phyloP scores from a whole-genome alignment of 2,797 vertebrate genomes.

The Phaenicophaeus curvirostris region DNA sequence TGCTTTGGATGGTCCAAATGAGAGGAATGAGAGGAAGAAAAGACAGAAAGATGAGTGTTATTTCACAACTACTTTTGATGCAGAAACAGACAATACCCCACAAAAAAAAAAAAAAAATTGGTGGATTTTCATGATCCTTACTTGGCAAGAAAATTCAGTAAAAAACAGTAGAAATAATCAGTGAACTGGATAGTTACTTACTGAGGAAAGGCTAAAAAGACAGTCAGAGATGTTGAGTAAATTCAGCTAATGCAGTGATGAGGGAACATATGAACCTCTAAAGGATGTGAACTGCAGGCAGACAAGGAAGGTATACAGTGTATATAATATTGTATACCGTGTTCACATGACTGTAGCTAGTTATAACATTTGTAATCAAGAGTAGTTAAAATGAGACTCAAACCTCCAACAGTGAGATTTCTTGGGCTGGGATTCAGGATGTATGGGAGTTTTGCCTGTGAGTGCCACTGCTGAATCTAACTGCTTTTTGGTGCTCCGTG shows the following conservation, averaged over 20 bases:
- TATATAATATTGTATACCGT: background rate
- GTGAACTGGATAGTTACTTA: background rate
- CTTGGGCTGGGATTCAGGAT: background rate
- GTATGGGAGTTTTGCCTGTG: background rate
- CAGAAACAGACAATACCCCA: background rate
- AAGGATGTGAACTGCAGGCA: background rate
- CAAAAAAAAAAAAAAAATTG: background rate
- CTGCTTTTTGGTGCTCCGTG: background rate
- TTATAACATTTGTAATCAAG: background rate
- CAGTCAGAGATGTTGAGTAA: background rate
- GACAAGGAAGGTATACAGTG: background rate
- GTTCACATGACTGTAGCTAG: background rate
- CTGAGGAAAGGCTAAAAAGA: background rate
- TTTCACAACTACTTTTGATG: background rate
- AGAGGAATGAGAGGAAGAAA: background rate
- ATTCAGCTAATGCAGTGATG: background rate
- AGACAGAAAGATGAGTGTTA: background rate
- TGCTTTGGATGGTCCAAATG: background rate
- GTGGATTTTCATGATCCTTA: background rate
- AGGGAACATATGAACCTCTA: background rate
- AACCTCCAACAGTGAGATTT: background rate
- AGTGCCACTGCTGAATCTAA: background rate
- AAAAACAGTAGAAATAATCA: background rate
- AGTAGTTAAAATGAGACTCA: background rate
- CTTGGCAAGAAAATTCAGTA: background rate